Evolutionary conservation across 2,888 invertebrate genomes (phyloP), one percentile per base, ranked within the genome.

Genomic region (Crepidodera aurea): DNA sequence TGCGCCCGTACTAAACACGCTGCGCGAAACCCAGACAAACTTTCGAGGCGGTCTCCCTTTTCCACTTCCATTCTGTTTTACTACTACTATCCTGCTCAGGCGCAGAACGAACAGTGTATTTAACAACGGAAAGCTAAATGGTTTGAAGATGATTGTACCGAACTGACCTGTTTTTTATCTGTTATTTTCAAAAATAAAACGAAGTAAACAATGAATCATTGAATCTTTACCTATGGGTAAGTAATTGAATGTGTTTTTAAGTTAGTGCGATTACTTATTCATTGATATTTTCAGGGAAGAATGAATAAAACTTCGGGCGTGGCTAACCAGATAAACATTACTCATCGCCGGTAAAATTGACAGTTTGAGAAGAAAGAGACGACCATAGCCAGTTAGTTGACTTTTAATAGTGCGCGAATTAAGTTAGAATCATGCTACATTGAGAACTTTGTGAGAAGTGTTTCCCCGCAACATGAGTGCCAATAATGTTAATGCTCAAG

Each of bases 241-340:
- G 67, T 60, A 59, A 46, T 51, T 34, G 13, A 18, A 44, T 16
- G 27, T 44, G 44, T 59, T 34, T 22, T 19, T 29, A 32, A 59
- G 19, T 37, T 0, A 39, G 13, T 29, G 8, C 12, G 42, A 42
- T 18, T 42, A 54, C 12, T 54, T n/a, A 54, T 54, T 54, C 54
- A 54, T 54, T 54, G 54, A 54, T 54, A 54, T 54, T 54, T 54
- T 44, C 54, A 54, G 54, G 13, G 18, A 29, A 44, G 48, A 25
- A 48, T 39, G 25, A 27, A n/a, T 58, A 32, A 58, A 56, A 51
- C 61, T 60, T 60, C 79, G 81, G 81, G 81, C 79, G 81, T 81
- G 81, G 81, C 79, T 72, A 77, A 76, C 75, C 77, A 77, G 77
- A 74, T 73, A 74, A 78, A 78, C 77, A 78, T 78, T 80, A 80